A percentile compares a stretch with the other conserved stretches of the same genome.
phyloP scores from a whole-genome alignment of 1,140 invertebrate genomes.

The Pogonus chalceus region DNA sequence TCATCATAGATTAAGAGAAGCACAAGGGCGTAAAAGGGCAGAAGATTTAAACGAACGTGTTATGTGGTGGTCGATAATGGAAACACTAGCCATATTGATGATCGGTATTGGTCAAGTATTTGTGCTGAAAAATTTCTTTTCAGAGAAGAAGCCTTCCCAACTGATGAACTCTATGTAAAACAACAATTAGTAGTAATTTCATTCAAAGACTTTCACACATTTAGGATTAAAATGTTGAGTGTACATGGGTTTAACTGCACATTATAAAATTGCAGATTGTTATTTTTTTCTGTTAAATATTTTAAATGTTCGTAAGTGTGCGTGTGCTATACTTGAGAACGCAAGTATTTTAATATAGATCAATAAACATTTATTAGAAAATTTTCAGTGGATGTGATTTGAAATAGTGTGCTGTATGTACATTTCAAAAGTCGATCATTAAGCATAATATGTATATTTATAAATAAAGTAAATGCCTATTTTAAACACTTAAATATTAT shows the following conservation, averaged over 20 bases:
- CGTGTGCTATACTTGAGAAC: not conserved
- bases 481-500: not conserved
- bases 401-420: not conserved
- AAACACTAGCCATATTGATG: constrained; percentile 74
- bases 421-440: not conserved
- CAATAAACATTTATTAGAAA: not conserved
- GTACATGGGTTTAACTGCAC: not conserved
- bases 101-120: constrained; percentile 85
- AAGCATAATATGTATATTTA: not conserved
- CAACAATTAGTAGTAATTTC: not conserved
- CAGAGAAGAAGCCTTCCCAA: constrained; percentile 60
- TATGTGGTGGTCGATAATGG: constrained; percentile 82
- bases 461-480: not conserved
- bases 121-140: constrained; percentile 90
- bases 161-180: constrained; percentile 1
- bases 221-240: not conserved
- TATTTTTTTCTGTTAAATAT: not conserved
- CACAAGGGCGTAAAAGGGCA: constrained; percentile 85
- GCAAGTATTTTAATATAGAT: not conserved
- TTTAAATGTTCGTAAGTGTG: not conserved
- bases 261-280: not conserved
- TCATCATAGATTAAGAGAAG: constrained; percentile 88
- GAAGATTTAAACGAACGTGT: constrained; percentile 93
- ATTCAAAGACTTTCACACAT: not conserved
- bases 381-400: not conserved